Evolutionary conservation across 2,888 invertebrate species (phyloP), one percentile per base, ranked within the genome.

Genomic region (Xanthostigma xanthostigma): DNA sequence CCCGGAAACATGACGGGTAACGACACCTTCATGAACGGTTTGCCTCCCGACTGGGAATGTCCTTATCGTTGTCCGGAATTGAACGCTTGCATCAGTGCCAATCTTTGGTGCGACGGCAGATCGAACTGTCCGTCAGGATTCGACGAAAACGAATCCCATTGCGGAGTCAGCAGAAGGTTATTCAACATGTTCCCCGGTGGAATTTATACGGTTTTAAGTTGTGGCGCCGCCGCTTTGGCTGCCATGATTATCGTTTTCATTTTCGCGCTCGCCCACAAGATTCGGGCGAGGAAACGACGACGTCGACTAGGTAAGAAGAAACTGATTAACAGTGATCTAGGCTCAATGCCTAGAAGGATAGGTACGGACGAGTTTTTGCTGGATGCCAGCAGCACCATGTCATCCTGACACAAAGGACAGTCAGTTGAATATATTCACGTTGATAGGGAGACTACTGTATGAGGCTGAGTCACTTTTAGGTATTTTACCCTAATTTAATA

Each of bases 361-460:
- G 71, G 84, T 59, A 78, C 82, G 62, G 81, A 82, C 65, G 83
- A 84, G 66, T 73, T 77, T 59, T 70, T 82, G 50, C 72, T 79
- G 58, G 81, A 80, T 62, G 75, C 77, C 53, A 76, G 74, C 56
- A 72, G 76, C 38, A 72, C 74, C 43, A 73, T 76, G 35, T 74
- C 78, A 61, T 89, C 90, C 78, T 90, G 90, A 90, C 89, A 88
- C 62, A 85, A 85, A 70, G 79, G 80, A 66, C 83, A 86, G 74
- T 83, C 86, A 75, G 89, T 90, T 77, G 90, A 90, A 69, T 90
- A 85, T 70, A 90, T 90, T 65, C 88, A 89, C 71, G 86, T 90
- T 73, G 90, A 91, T 73, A 83, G 89, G 68, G 90, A 90, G 74
- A 90, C 90, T 66, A 90, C 90, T 62, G 90, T 91, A 76, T 87